Evolutionary conservation across 2,113 vertebrate species (phyloP).

Genomic region (Callopanchax toddi): DNA sequence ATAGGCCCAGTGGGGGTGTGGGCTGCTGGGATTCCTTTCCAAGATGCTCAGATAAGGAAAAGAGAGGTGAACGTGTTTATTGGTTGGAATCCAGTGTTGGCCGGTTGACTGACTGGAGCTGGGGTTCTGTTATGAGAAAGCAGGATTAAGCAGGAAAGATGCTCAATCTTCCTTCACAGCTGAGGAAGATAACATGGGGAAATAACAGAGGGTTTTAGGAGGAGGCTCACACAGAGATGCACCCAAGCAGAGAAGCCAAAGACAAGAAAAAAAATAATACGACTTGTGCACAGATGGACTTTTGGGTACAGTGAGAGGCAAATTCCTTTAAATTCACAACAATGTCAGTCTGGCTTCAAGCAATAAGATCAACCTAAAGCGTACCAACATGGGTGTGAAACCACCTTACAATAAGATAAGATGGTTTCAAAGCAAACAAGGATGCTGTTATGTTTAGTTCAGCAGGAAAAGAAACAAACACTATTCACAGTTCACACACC

Average conservation of each 20-base stretch:
- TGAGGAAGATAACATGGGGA: constrained; percentile 36
- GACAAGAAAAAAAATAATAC: not conserved
- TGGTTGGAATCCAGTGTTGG: constrained; percentile 36
- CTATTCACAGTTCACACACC: constrained; percentile 10
- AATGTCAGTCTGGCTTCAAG: constrained; percentile 7
- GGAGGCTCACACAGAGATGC: constrained; percentile 8
- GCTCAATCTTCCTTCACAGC: constrained; percentile 36
- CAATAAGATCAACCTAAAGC: not conserved
- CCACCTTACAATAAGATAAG: constrained; percentile 30
- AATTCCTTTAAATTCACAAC: constrained; percentile 14
- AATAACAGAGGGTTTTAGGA: constrained; percentile 44
- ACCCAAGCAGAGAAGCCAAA: constrained; percentile 32
- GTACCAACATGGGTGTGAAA: not conserved
- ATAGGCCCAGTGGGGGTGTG: constrained; percentile 27
- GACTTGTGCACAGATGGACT: constrained; percentile 3
- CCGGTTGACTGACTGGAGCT: constrained; percentile 61
- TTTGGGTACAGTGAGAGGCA: constrained; percentile 1
- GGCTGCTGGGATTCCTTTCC: constrained; percentile 45
- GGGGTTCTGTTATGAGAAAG: constrained; percentile 53
- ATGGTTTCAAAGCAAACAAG: not conserved
- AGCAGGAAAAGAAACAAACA: constrained; percentile 38
- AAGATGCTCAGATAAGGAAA: constrained; percentile 63
- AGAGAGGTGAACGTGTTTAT: constrained; percentile 33
- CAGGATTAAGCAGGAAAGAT: constrained; percentile 47
- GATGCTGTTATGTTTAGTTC: constrained; percentile 1